Evolutionary conservation across 92 coral and sea anemone genomes (phyloP).

Genomic region (Epizoanthus illoricatus): DNA sequence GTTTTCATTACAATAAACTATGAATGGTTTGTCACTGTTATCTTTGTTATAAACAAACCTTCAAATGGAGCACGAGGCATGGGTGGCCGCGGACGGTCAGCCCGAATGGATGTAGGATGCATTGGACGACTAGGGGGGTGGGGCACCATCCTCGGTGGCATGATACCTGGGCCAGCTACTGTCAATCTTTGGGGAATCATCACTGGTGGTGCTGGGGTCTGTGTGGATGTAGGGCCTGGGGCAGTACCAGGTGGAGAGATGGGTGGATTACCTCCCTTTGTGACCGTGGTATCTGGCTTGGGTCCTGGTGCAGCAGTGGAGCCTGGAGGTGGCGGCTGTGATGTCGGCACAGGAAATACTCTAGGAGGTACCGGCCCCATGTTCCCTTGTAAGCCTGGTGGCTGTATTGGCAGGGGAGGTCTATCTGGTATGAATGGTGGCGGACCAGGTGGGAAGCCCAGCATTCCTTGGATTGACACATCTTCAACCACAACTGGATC

Average conservation of each 20-base stretch:
- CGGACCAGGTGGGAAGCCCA: conserved; percentile 76
- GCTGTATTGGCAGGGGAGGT: conserved; percentile 64
- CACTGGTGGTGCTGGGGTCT: conserved; percentile 27
- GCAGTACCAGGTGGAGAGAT: conserved; percentile 48
- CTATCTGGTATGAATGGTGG: conserved; percentile 83
- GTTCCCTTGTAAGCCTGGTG: conserved; percentile 58
- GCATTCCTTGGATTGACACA: conserved; percentile 84
- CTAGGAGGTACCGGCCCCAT: conserved; percentile 66
- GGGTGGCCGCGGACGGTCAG: conserved; percentile 44
- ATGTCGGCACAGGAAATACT: conserved; percentile 53
- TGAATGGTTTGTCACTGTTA: neutral
- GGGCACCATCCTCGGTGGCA: conserved; percentile 55
- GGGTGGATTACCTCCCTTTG: conserved; percentile 44
- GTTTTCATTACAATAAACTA: neutral
- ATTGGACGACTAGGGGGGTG: conserved; percentile 23
- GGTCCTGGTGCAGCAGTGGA: conserved; percentile 40
- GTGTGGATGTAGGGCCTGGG: conserved; percentile 30
- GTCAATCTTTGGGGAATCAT: conserved; percentile 16
- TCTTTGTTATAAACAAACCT: conserved; percentile 45
- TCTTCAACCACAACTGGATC: conserved; percentile 95
- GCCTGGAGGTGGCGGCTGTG: conserved; percentile 83
- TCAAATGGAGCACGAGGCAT: conserved; percentile 67
- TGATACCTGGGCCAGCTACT: conserved; percentile 25
- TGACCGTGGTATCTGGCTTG: conserved; percentile 44
- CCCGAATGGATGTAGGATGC: conserved; percentile 40